Conservation (phyloP, 2,888 invertebrate genomes). For the Parnassius smintheus region DNA sequence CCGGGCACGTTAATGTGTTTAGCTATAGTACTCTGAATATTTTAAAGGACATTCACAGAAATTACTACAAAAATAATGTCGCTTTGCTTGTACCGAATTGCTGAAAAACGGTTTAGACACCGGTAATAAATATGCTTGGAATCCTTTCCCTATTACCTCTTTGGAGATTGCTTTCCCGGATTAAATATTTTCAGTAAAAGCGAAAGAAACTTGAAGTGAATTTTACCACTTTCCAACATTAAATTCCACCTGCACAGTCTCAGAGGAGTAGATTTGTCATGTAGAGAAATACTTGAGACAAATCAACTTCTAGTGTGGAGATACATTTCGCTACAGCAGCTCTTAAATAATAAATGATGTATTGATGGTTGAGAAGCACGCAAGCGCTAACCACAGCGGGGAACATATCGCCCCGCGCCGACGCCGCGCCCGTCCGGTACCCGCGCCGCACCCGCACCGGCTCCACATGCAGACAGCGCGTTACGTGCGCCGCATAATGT, state of each 20-base stretch:
- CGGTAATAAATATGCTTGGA: slow-evolving; percentile 75
- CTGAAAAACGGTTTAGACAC: slow-evolving; percentile 75
- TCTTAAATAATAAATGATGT: slow-evolving; percentile 73
- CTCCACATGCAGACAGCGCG: slow-evolving; percentile 63
- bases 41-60: slow-evolving; percentile 80
- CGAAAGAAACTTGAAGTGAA: slow-evolving; percentile 3
- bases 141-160: slow-evolving; percentile 72
- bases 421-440: slow-evolving; percentile 49
- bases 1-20: slow-evolving; percentile 76
- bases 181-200: slow-evolving; percentile 56
- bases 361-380: slow-evolving; percentile 55
- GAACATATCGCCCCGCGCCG: slow-evolving; percentile 38
- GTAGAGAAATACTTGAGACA: slow-evolving; percentile 46
- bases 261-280: slow-evolving; percentile 45
- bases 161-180: slow-evolving; percentile 71
- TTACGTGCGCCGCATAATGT: slow-evolving; percentile 79
- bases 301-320: slow-evolving; percentile 57
- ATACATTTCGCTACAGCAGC: slow-evolving; percentile 56
- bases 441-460: slow-evolving; percentile 45
- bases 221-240: slow-evolving; percentile 22
- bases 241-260: slow-evolving; percentile 26
- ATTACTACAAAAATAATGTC: slow-evolving; percentile 81
- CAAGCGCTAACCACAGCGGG: slow-evolving; percentile 49
- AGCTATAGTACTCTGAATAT: slow-evolving; percentile 78
- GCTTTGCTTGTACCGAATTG: slow-evolving; percentile 78